A percentile compares a stretch with the other conserved stretches of the same genome.
phyloP scores from a whole-genome alignment of 30 jellyfish, hydroid and myxozoan genomes.

The Cassiopea andromeda region DNA sequence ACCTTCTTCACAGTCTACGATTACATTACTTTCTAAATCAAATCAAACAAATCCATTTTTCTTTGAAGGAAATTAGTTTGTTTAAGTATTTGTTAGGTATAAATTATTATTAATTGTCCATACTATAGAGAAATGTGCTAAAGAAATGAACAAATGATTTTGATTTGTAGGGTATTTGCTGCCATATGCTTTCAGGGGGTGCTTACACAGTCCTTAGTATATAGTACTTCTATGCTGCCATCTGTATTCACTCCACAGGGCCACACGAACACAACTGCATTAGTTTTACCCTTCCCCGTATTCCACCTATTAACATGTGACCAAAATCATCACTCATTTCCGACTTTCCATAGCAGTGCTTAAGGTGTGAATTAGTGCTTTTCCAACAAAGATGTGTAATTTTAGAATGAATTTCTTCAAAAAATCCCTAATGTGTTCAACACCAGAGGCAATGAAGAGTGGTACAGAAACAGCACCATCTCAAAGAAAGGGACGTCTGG shows the following conservation, averaged over 20 bases:
- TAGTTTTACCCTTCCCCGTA: not conserved
- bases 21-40: not conserved
- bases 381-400: not conserved
- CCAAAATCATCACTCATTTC: not conserved
- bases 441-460: conserved; percentile 44
- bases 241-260: not conserved
- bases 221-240: not conserved
- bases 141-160: not conserved
- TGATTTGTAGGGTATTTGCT: not conserved
- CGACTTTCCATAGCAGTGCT: not conserved
- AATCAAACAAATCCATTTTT: not conserved
- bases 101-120: not conserved
- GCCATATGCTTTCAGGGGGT: not conserved
- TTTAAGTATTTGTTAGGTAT: not conserved
- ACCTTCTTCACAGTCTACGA: not conserved
- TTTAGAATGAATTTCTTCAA: not conserved
- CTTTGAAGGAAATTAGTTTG: not conserved
- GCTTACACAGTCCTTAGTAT: not conserved
- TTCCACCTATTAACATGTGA: not conserved
- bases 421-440: conserved; percentile 24
- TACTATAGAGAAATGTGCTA: not conserved
- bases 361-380: not conserved
- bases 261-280: not conserved
- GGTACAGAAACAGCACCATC: conserved; percentile 21
- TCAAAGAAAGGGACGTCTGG: conserved; percentile 28